Evolutionary conservation across 2,888 invertebrate genomes (phyloP), one percentile per base, ranked within the genome.

Genomic region (Microctonus aethiopoides): DNA sequence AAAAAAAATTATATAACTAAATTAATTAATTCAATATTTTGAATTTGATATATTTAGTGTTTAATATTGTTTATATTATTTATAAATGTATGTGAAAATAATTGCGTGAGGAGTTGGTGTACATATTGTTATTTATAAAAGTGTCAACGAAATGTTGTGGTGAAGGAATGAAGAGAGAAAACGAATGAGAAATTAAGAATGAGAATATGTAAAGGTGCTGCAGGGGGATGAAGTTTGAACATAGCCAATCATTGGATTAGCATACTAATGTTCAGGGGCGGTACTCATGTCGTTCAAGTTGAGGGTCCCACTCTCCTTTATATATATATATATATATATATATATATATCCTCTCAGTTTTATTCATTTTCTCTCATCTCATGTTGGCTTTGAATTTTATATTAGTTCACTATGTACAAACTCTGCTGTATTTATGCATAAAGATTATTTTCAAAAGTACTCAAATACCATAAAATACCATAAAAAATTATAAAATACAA

Each of bases 241-340:
- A 84, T 82, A 82, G 85, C 86, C 86, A 86, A 86, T 86, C 86
- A 85, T 86, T 82, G 85, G 85, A 86, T 86, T 86, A 86, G 86
- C 86, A 86, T 86, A 86, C 84, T 85, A 83, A 86, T 86, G 86
- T 82, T 83, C 81, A 82, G 82, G 84, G 84, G 84, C 84, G 84
- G 84, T 80, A 79, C 82, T 79, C n/a, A n/a, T n/a, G 81, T 79
- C 81, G 84, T 82, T 84, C 82, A 78, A 83, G 79, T 81, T 79
- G 81, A 83, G 85, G 83, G 83, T 82, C 81, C 83, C 82, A 82
- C 82, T 82, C 81, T 69, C 57, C n/a, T n/a, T n/a, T n/a, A n/a
- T n/a, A n/a, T n/a, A n/a, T n/a, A n/a, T 41, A 46, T 46, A 16
- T 46, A 46, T 46, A 16, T 46, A n/a, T n/a, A n/a, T n/a, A n/a